Base-by-base conservation (phyloP, 2,797 vertebrate species). In the Sebastiscus tertius region DNA sequence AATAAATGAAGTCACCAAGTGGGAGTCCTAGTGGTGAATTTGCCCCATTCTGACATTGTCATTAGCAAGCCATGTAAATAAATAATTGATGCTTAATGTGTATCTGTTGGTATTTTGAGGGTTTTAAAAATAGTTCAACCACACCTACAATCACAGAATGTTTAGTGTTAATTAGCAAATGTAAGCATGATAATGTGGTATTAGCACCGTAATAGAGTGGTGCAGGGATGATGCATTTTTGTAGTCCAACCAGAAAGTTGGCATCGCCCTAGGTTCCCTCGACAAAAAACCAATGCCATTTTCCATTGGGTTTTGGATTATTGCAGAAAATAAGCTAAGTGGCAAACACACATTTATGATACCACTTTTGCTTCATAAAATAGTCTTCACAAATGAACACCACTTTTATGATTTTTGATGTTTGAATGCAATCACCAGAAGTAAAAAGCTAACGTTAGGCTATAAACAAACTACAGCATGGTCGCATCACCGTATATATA, bases 1-100 rank as follows among this genome's bases (percentile, higher is more conserved):
- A 87, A 71, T 87, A 87, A 88, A 88, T 18, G 59, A 75, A 83
- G 42, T 91, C 68, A 76, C 69, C 18, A 83, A 80, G 42, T 83
- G 64, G 72, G 72, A 84, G 49, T 80, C n/a, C 60, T 67, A 60
- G 72, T 88, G 67, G 62, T 86, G 78, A 75, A 59, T 83, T 46
- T 77, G 55, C 34, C 34, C 20, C n/a, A 22, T 72, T 85, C 80
- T 70, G 18, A 72, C 72, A 8, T 9, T 78, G 70, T 85, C 46
- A n/a, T 61, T 14, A 66, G 61, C 9, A 3, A 42, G 33, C 56
- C 80, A 55, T 87, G 42, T 64, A 26, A 58, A 34, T 42, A 77
- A 81, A 18, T 24, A 20, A 63, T 29, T 72, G 24, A 66, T 75
- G 36, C 49, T 77, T 65, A 34, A 49, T 52, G 10, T 87, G 77